Conservation (phyloP, 1,140 invertebrate species). For the Phocides pigmalion region DNA sequence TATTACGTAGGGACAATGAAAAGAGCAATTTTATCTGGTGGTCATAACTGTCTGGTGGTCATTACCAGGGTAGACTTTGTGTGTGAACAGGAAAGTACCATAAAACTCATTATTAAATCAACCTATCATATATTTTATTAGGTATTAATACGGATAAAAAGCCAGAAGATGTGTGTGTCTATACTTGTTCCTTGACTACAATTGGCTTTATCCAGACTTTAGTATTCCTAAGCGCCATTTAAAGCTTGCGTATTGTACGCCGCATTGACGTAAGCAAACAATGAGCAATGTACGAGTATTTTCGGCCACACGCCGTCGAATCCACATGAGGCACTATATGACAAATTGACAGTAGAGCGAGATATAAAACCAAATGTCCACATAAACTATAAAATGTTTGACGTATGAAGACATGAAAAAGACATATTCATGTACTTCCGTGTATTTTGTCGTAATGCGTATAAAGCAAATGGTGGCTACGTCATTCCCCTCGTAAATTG, state of each 20-base stretch:
- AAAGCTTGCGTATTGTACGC: conserved; percentile 21
- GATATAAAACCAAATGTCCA: neutral
- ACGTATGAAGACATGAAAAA: conserved; percentile 6
- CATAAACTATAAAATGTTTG: conserved; percentile 2
- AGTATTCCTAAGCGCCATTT: neutral
- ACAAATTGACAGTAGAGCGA: conserved; percentile 15
- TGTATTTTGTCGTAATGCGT: neutral
- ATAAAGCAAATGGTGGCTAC: conserved; percentile 6
- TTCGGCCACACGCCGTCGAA: conserved; percentile 32
- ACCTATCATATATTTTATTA: too few relatives aligned
- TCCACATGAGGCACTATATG: conserved; percentile 7
- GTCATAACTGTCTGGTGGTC: too few relatives aligned
- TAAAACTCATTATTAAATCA: too few relatives aligned
- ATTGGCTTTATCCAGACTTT: neutral
- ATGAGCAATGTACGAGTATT: conserved; percentile 43
- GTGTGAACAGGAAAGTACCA: too few relatives aligned
- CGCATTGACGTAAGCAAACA: conserved; percentile 52
- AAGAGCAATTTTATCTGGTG: too few relatives aligned
- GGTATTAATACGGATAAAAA: too few relatives aligned
- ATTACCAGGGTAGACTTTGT: too few relatives aligned
- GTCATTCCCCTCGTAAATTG: conserved; percentile 1
- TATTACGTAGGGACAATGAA: too few relatives aligned
- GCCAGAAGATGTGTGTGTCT: too few relatives aligned
- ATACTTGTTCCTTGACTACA: neutral
- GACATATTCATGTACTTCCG: conserved; percentile 5